Base-by-base conservation (phyloP, 2,888 invertebrate genomes). In the Diaphora mendica region DNA sequence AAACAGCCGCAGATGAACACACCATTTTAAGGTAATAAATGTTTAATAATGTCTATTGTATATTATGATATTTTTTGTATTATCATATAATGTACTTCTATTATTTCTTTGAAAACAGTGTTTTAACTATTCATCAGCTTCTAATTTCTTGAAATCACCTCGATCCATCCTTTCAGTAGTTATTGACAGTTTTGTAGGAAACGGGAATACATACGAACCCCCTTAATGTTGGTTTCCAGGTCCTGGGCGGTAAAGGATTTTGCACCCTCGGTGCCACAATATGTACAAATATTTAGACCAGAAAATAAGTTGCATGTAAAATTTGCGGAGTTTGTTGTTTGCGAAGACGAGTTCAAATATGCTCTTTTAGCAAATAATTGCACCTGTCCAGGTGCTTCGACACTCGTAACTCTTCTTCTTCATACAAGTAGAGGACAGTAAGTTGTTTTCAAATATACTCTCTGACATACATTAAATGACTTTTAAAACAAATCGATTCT, bases 161-260 rank as follows among this genome's bases (percentile, higher is more conserved):
- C 3, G 17, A 17, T 44, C 44, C 44, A 44, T 15, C 4, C 44
- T 44, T 44, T 17, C 44, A 44, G 44, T 17, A 20, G 48, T 48
- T 20, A 48, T 20, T 48, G 20, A 20, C 20, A 48, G 48, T 48
- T 20, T 5, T 13, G 44, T 17, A 44, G 3, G 44, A 15, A 48
- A 48, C 20, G 48, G 48, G 48, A 48, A 48, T 17, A 48, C 7
- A 20, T 48, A 48, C 5, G 20, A 48, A 48, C 5, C 20, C 3
- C 20, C 17, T 17, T 48, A 48, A 48, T 4, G 39, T 33, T 39
- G 8, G 39, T 23, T 23, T 67, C 55, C 59, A 97, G 99, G 84
- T 99, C 99, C 17, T 99, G 99, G 99, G 99, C 99, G 66, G 99
- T 99, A 71, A 99, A 99, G 93, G 99, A 99, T 94, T 99, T 99